A percentile compares a stretch with the other conserved stretches of the same genome.
phyloP scores from a whole-genome alignment of 2,113 vertebrate genomes.

The Empidonax alnorum region DNA sequence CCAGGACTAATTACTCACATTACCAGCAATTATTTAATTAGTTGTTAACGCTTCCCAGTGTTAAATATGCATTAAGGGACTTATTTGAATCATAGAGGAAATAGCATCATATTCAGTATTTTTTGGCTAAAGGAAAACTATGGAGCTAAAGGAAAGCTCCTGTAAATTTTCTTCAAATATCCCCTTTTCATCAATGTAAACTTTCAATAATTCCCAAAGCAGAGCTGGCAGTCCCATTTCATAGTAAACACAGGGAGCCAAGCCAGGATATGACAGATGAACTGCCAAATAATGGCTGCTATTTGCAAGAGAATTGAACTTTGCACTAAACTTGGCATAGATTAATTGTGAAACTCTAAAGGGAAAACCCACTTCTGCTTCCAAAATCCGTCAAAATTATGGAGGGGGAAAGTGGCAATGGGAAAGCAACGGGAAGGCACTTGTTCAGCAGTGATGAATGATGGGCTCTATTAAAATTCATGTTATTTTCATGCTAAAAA shows the following conservation, averaged over 20 bases:
- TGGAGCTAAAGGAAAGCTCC: neutral
- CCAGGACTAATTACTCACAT: neutral
- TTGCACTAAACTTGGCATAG: conserved; percentile 61
- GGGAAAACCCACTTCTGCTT: conserved; percentile 50
- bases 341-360: conserved; percentile 47
- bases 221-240: conserved; percentile 35
- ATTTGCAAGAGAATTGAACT: conserved; percentile 65
- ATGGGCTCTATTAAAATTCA: neutral
- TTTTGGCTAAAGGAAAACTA: neutral
- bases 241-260: conserved; percentile 60
- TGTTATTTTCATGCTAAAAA: neutral
- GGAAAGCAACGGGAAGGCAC: neutral
- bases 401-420: neutral
- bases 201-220: conserved; percentile 12
- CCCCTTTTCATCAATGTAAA: conserved; percentile 17
- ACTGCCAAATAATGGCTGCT: conserved; percentile 65
- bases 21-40: neutral
- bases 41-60: neutral
- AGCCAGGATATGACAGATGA: conserved; percentile 58
- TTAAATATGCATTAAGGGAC: neutral
- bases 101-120: accelerated
- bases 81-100: neutral
- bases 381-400: conserved; percentile 38
- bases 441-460: neutral
- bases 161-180: neutral